Evolutionary conservation across 2,797 vertebrate genomes (phyloP).

Genomic region (Carapus acus): DNA sequence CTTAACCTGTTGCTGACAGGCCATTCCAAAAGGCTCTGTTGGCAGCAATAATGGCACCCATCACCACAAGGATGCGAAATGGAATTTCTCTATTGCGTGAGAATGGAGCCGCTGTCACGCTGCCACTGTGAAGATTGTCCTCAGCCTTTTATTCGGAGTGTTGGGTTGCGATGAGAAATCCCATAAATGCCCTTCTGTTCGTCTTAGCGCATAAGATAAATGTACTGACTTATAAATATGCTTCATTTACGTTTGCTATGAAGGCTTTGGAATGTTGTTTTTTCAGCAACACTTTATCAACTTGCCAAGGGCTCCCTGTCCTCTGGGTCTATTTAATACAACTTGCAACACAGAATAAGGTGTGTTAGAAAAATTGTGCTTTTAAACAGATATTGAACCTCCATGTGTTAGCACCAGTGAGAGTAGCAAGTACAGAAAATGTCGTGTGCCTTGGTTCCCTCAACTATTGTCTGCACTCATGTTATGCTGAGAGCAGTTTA

Average conservation of each 20-base stretch:
- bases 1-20: slow-evolving; percentile 59
- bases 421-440: slow-evolving; percentile 2
- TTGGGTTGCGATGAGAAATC: slow-evolving; percentile 31
- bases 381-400: slow-evolving; percentile 24
- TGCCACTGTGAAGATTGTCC: background rate
- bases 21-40: slow-evolving; percentile 36
- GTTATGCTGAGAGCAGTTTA: too few relatives aligned
- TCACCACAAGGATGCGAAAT: slow-evolving; percentile 31
- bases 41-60: slow-evolving; percentile 19
- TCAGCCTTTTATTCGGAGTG: slow-evolving; percentile 30
- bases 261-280: slow-evolving; percentile 19
- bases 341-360: slow-evolving; percentile 21
- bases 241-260: slow-evolving; percentile 32
- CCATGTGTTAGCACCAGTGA: slow-evolving; percentile 1
- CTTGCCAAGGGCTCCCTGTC: slow-evolving; percentile 29
- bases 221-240: slow-evolving; percentile 43
- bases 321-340: slow-evolving; percentile 39
- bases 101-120: slow-evolving; percentile 6
- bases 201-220: slow-evolving; percentile 33
- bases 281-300: slow-evolving; percentile 32
- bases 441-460: slow-evolving; percentile 1
- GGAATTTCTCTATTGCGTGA: slow-evolving; percentile 23
- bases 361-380: slow-evolving; percentile 24
- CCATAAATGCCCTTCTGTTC: slow-evolving; percentile 28
- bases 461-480: slow-evolving; percentile 1